Conservation (phyloP, 2,113 vertebrate species). For the Amphilophus citrinellus region DNA sequence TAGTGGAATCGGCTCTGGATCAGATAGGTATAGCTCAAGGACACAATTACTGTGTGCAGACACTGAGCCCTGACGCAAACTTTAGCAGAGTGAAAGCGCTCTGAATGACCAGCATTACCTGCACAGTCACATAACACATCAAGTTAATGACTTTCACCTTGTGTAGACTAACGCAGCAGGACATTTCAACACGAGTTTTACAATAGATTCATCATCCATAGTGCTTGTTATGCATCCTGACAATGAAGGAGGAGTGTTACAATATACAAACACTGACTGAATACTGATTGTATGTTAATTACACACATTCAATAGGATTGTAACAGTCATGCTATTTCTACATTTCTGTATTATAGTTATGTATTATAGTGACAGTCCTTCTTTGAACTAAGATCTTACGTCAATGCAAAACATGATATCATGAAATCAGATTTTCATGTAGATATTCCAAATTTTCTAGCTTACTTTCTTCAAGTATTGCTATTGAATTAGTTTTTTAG, state of each 20-base stretch:
- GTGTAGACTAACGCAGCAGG: constrained; percentile 8
- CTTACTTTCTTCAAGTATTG: no score
- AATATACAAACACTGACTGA: neutral
- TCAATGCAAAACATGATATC: neutral
- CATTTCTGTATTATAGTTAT: neutral
- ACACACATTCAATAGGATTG: neutral
- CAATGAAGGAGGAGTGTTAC: neutral
- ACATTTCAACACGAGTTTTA: constrained; percentile 1
- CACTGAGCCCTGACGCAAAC: constrained; percentile 35
- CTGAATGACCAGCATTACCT: constrained; percentile 25
- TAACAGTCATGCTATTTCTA: neutral
- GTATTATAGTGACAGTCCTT: no score
- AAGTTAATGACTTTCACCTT: constrained; percentile 22
- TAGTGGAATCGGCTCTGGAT: constrained; percentile 1
- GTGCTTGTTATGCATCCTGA: constrained; percentile 2
- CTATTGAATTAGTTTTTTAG: no score
- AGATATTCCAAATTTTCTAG: no score
- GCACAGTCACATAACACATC: constrained; percentile 16
- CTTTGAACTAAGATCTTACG: no score
- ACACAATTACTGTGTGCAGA: constrained; percentile 50
- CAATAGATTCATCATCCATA: constrained; percentile 25
- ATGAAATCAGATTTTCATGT: neutral
- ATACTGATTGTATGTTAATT: constrained; percentile 5
- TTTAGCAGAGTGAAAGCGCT: constrained; percentile 8
- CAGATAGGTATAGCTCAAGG: constrained; percentile 46